A percentile compares a stretch with the other conserved stretches of the same genome.
Conservation (phyloP, 1,140 invertebrate species). For the Macrostomum lignano region DNA sequence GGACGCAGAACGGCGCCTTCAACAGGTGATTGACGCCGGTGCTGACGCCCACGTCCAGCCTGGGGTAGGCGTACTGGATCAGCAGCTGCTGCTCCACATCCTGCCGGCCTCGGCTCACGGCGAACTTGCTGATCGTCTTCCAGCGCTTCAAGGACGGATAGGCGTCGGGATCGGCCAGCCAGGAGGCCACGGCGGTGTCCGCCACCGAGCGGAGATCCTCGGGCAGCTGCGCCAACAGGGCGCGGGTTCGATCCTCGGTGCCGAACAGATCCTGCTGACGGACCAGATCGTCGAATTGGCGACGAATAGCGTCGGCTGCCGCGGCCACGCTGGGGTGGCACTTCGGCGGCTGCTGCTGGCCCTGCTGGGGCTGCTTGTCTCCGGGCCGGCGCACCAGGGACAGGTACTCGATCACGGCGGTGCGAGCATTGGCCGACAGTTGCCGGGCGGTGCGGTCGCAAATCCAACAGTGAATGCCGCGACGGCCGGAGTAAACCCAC, state of each 20-base stretch:
- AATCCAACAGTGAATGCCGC: constrained; percentile 91
- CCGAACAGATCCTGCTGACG: constrained; percentile 29
- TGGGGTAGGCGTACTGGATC: constrained; percentile 44
- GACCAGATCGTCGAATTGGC: too few species aligned
- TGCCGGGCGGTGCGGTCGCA: constrained; percentile 53
- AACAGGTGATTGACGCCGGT: constrained; percentile 83
- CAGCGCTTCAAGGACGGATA: constrained; percentile 1
- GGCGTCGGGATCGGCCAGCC: too few species aligned
- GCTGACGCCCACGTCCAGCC: constrained; percentile 76
- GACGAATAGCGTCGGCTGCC: too few species aligned
- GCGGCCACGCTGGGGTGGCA: too few species aligned
- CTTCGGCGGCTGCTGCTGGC: too few species aligned
- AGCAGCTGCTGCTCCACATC: constrained; percentile 23
- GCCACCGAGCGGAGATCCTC: constrained; percentile 31
- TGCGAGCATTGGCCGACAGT: constrained; percentile 34
- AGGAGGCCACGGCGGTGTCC: too few species aligned
- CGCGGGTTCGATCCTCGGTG: constrained; percentile 16
- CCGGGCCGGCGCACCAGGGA: constrained; percentile 24
- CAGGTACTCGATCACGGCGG: constrained; percentile 61
- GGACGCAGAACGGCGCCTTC: constrained; percentile 86
- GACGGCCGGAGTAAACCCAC: constrained; percentile 79
- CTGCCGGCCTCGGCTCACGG: constrained; percentile 6
- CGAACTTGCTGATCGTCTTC: neutral
- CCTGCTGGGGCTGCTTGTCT: too few species aligned
- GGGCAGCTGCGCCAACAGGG: constrained; percentile 36